Conservation (phyloP, 2,888 invertebrate species). For the Erannis defoliaria region DNA sequence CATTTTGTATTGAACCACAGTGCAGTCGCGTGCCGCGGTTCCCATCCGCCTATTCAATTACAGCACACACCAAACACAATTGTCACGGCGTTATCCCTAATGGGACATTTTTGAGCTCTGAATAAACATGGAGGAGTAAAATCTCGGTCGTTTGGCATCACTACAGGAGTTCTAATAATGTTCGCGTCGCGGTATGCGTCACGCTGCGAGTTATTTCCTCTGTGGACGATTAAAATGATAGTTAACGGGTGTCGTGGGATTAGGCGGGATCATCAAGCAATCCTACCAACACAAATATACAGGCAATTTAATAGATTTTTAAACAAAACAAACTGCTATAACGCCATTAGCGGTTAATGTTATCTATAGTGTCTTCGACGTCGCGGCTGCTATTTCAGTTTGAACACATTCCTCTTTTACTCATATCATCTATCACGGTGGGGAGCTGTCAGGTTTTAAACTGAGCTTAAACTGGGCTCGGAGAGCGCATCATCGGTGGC, state of each 20-base stretch:
- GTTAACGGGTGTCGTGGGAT: slow-evolving; percentile 64
- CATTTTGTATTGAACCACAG: slow-evolving; percentile 61
- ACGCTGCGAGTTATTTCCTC: slow-evolving; percentile 63
- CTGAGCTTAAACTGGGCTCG: slow-evolving; percentile 72
- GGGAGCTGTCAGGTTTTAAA: slow-evolving; percentile 75
- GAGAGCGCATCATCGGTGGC: slow-evolving; percentile 71
- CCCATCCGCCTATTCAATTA: slow-evolving; percentile 84
- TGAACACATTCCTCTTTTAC: slow-evolving; percentile 64
- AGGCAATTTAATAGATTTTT: slow-evolving; percentile 49
- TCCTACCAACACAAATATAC: slow-evolving; percentile 56
- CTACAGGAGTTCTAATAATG: slow-evolving; percentile 80
- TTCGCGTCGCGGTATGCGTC: slow-evolving; percentile 59
- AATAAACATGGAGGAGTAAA: slow-evolving; percentile 76
- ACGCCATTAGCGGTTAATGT: slow-evolving; percentile 71
- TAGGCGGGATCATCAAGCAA: slow-evolving; percentile 22
- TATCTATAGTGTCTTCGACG: slow-evolving; percentile 61
- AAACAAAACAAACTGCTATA: slow-evolving; percentile 57
- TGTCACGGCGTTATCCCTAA: slow-evolving; percentile 79
- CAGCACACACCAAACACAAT: slow-evolving; percentile 70
- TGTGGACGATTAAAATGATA: slow-evolving; percentile 67
- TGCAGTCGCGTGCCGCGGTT: slow-evolving; percentile 75
- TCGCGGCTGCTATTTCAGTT: slow-evolving; percentile 70
- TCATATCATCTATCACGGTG: slow-evolving; percentile 75
- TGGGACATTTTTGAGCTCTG: slow-evolving; percentile 76
- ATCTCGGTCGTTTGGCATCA: slow-evolving; percentile 78